Evolutionary conservation across 2,797 vertebrate genomes (phyloP).

Genomic region (Pipistrellus pipistrellus): DNA sequence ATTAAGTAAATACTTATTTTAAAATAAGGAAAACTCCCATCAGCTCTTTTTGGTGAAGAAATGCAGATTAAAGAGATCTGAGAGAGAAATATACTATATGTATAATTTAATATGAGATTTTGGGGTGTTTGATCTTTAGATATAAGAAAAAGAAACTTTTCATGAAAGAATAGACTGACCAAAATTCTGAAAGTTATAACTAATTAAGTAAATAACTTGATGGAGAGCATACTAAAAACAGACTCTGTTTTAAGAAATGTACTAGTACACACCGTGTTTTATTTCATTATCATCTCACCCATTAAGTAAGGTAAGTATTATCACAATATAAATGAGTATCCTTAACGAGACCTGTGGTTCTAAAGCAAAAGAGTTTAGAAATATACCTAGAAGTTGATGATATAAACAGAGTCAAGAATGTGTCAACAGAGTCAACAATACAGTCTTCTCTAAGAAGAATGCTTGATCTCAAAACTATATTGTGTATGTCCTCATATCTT

Average conservation of each 20-base stretch:
- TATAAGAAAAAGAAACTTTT: not conserved
- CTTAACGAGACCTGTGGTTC: not conserved
- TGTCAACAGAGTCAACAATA: not conserved
- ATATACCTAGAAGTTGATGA: not conserved
- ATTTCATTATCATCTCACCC: not conserved
- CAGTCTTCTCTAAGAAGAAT: not conserved
- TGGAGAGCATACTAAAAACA: not conserved
- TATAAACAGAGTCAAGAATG: not conserved
- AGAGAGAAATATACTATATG: not conserved
- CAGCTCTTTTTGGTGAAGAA: not conserved
- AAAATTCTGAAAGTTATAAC: not conserved
- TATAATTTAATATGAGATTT: slow-evolving; percentile 1
- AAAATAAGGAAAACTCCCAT: not conserved
- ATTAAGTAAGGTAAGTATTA: not conserved
- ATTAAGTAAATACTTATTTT: slow-evolving; percentile 11
- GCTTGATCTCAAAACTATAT: not conserved
- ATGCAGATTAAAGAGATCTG: not conserved
- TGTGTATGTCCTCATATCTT: not conserved
- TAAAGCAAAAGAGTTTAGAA: not conserved
- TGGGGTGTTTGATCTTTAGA: not conserved
- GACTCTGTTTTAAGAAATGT: not conserved
- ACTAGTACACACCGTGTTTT: not conserved
- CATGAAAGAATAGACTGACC: not conserved
- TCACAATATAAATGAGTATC: not conserved
- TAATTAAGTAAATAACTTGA: not conserved